These are phyloP conservation scores for Protobothrops mucrosquamatus DNA, from an alignment of 2,113 vertebrate species.

Conservation along the genomic window DNA sequence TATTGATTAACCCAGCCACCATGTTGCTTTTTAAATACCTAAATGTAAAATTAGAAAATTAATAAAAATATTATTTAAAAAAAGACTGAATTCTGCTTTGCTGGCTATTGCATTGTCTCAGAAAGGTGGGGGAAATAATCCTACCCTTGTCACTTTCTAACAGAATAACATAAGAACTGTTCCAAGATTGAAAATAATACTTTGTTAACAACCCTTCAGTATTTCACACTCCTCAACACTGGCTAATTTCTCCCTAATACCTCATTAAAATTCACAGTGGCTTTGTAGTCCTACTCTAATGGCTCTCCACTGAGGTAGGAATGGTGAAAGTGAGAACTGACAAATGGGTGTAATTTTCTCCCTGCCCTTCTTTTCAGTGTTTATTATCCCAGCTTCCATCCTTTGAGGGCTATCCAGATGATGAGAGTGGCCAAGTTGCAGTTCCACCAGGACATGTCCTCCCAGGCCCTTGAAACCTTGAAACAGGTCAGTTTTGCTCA, in stretches of 20 bases:
- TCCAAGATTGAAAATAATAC: conserved; percentile 42
- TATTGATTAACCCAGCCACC: no score
- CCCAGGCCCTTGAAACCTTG: conserved; percentile 81
- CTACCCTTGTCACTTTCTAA: conserved; percentile 40
- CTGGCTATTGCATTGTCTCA: conserved; percentile 42
- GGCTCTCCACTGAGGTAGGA: conserved; percentile 33
- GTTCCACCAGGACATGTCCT: conserved; percentile 74
- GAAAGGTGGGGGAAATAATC: conserved; percentile 30
- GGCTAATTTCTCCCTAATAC: conserved; percentile 55
- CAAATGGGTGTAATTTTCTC: conserved; percentile 46
- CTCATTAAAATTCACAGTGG: conserved; percentile 59
- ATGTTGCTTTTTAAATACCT: no score
- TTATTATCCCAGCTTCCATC: conserved; percentile 85
- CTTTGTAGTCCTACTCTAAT: conserved; percentile 40
- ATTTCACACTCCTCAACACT: conserved; percentile 38
- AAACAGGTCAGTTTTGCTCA: conserved; percentile 76
- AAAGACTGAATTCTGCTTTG: conserved; percentile 20
- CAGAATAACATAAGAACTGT: conserved; percentile 53
- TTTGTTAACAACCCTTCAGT: conserved; percentile 49
- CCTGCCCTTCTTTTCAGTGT: conserved; percentile 67
- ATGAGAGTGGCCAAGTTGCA: conserved; percentile 91
- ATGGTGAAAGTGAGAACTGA: conserved; percentile 49
- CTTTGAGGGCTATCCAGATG: conserved; percentile 83
- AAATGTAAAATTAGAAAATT: no score
- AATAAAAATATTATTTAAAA: no score